A percentile compares a stretch with the other conserved stretches of the same genome.
phyloP scores from a whole-genome alignment of 2,888 invertebrate species.

The Phorcus lineatus region DNA sequence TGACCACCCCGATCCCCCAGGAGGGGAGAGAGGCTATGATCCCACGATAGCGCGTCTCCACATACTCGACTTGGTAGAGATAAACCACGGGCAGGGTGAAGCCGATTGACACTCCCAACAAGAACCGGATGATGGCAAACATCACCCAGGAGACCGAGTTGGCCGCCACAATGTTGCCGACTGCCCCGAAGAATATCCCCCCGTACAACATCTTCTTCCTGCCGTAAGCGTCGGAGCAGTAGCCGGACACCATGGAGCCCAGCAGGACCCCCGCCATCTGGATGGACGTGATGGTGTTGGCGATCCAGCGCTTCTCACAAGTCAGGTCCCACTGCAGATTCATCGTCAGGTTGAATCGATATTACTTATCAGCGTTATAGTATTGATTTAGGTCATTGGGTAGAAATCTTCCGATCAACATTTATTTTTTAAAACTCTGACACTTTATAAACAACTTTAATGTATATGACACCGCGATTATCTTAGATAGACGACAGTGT shows the following conservation, averaged over 20 bases:
- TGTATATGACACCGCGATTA: no score
- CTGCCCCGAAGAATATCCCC: neutral
- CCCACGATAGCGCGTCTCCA: neutral
- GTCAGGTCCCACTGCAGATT: constrained; percentile 19
- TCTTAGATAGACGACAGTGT: no score
- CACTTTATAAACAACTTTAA: no score
- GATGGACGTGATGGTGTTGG: constrained; percentile 29
- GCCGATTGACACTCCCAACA: neutral
- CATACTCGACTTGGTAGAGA: neutral
- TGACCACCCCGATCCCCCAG: neutral
- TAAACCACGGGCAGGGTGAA: neutral
- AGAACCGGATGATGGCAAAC: constrained; percentile 36
- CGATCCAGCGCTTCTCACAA: constrained; percentile 30
- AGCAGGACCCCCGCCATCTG: constrained; percentile 28
- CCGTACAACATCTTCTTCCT: constrained; percentile 29
- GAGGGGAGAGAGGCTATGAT: neutral
- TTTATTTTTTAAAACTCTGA: no score
- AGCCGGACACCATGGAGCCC: constrained; percentile 27
- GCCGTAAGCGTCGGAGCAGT: constrained; percentile 30
- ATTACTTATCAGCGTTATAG: no score
- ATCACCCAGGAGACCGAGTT: constrained; percentile 32
- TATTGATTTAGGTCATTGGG: no score
- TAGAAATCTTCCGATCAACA: no score
- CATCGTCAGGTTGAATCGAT: no score
- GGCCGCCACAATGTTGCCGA: constrained; percentile 12